Evolutionary conservation across 2,888 invertebrate genomes (phyloP), one percentile per base, ranked within the genome.

Genomic region (Philereme transversata): DNA sequence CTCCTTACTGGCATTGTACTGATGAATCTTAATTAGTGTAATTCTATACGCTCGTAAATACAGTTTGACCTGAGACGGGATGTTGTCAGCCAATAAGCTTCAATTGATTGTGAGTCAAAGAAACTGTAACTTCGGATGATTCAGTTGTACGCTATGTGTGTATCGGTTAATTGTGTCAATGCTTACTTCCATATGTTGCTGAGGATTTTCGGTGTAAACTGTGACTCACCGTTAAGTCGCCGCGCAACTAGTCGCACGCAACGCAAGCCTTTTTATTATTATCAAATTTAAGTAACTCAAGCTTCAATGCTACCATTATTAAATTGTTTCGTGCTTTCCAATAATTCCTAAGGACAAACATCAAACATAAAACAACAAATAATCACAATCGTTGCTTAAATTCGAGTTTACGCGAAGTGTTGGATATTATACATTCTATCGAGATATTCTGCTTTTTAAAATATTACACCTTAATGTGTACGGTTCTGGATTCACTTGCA

Each of bases 1-100:
- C 40, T 40, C 22, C 6, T 11, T 22, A 10, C 6, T 47, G 49
- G 35, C 52, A 59, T 64, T 58, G 56, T 54, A 61, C 71, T 76
- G 75, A 78, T 81, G 70, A 76, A 74, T 66, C 71, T 67, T 71
- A 78, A 77, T 82, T 77, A 64, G 63, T 69, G 78, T 76, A 79
- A 81, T 76, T 70, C 63, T 74, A 79, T 73, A 68, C 66, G 50
- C 60, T 73, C 74, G 74, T 77, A 76, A 79, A 81, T 75, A 79
- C 67, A 75, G 75, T 76, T 83, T 78, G 79, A 79, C 75, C 77
- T 66, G 68, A 64, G 69, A 69, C 76, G 71, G 76, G 74, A 76
- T 76, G 71, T 72, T 70, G 83, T 86, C 77, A 82, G 72, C 76
- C 79, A 84, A 86, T 84, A 79, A 80, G 74, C 76, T 79, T 79